phyloP scores from a whole-genome alignment of 2,113 vertebrate species.

The Nansenia antarctica region DNA sequence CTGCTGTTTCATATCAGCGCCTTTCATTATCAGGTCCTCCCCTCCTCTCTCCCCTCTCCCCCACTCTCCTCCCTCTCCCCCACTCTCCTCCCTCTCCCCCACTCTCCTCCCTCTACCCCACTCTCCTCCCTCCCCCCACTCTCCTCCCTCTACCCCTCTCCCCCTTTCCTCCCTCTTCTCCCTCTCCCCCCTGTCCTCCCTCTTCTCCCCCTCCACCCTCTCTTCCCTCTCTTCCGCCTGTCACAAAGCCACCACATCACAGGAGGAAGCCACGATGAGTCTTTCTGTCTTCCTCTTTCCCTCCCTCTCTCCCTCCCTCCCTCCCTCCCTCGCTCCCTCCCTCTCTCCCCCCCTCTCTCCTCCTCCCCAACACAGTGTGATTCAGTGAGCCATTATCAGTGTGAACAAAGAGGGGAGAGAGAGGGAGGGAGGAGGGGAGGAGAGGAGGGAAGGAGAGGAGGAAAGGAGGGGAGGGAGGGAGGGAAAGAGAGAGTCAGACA shows the following conservation, averaged over 20 bases:
- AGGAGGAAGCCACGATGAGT: no score
- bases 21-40: not conserved
- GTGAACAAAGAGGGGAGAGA: not conserved
- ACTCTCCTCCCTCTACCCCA: not conserved
- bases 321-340: not conserved
- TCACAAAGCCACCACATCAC: no score
- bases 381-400: no score
- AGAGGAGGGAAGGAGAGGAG: not conserved
- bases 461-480: no score
- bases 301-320: constrained; percentile 28
- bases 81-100: constrained; percentile 13
- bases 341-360: not conserved
- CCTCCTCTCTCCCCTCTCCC: not conserved
- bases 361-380: not conserved
- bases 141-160: constrained; percentile 11
- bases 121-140: constrained; percentile 20
- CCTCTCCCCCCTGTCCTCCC: constrained; percentile 42
- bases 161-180: constrained; percentile 9
- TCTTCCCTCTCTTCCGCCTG: constrained; percentile 21
- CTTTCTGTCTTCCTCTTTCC: constrained; percentile 42
- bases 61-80: constrained; percentile 14
- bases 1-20: not conserved
- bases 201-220: constrained; percentile 43
- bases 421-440: not conserved
- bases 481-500: no score